Conservation (phyloP, 2,888 invertebrate genomes). For the Elysia crispata region DNA sequence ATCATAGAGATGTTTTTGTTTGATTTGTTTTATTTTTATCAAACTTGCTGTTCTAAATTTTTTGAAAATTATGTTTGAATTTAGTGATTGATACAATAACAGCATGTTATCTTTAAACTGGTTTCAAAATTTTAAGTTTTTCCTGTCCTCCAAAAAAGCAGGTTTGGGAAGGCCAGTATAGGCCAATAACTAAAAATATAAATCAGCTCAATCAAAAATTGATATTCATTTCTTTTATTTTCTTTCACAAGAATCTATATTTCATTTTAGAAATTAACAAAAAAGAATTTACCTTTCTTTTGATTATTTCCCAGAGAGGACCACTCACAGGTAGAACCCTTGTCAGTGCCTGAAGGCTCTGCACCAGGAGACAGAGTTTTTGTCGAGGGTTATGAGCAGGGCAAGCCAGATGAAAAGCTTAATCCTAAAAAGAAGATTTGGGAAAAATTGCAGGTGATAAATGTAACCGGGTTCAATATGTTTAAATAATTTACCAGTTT, state of each 20-base stretch:
- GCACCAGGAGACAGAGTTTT: constrained; percentile 90
- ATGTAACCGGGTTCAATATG: neutral
- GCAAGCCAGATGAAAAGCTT: constrained; percentile 88
- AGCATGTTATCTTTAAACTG: too few relatives aligned
- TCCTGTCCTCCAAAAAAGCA: too few relatives aligned
- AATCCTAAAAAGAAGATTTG: constrained; percentile 98
- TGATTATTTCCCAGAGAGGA: constrained; percentile 60
- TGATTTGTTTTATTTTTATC: too few relatives aligned
- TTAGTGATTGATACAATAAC: too few relatives aligned
- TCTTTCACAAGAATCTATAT: neutral
- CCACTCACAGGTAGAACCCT: constrained; percentile 85
- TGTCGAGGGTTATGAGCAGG: constrained; percentile 88
- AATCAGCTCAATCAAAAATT: too few relatives aligned
- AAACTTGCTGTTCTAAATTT: too few relatives aligned
- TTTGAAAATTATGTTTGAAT: too few relatives aligned
- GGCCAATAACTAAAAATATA: too few relatives aligned
- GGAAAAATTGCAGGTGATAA: constrained; percentile 88
- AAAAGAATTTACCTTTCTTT: neutral
- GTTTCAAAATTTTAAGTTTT: too few relatives aligned
- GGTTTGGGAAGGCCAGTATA: too few relatives aligned
- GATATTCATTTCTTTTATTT: neutral
- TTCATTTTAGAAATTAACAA: neutral
- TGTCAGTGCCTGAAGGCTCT: constrained; percentile 87
- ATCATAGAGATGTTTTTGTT: too few relatives aligned
- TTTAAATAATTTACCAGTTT: neutral